phyloP scores from a whole-genome alignment of 2,113 vertebrate species.

The Hippoglossus stenolepis region DNA sequence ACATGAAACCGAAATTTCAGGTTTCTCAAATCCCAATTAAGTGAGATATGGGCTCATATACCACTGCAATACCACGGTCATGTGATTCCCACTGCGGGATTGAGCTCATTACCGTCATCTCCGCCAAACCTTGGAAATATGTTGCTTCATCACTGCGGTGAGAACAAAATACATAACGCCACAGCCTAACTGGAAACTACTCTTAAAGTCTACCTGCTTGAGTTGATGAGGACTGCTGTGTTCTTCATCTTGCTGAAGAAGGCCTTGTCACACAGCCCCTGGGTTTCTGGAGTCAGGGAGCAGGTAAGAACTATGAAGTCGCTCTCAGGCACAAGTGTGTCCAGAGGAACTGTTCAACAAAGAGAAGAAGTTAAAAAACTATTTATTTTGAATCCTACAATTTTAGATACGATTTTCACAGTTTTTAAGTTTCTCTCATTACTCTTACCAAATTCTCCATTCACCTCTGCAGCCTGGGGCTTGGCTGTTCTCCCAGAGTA shows the following conservation, averaged over 20 bases:
- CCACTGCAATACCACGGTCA: too few species aligned
- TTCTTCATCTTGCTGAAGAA: constrained; percentile 82
- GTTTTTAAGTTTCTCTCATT: not conserved
- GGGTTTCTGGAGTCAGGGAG: constrained; percentile 74
- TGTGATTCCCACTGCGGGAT: too few species aligned
- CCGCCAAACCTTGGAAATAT: too few species aligned
- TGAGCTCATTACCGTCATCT: too few species aligned
- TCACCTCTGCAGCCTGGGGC: constrained; percentile 76
- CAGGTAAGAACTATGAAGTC: constrained; percentile 74
- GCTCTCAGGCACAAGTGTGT: constrained; percentile 69
- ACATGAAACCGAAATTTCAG: too few species aligned
- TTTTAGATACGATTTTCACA: too few species aligned
- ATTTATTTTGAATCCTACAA: too few species aligned
- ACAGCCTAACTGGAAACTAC: too few species aligned
- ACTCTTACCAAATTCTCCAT: constrained; percentile 85
- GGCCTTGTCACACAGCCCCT: constrained; percentile 68
- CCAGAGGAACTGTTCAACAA: constrained; percentile 70
- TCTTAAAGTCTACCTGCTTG: constrained; percentile 71
- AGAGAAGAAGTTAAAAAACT: not conserved
- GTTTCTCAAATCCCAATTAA: too few species aligned
- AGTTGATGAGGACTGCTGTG: constrained; percentile 69
- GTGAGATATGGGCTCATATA: too few species aligned
- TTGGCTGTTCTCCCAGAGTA: constrained; percentile 83
- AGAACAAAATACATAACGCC: too few species aligned
- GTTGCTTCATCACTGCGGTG: too few species aligned